Evolutionary conservation across 1,140 invertebrate genomes (phyloP), one percentile per base, ranked within the genome.

Genomic region (Drosophila insularis): DNA sequence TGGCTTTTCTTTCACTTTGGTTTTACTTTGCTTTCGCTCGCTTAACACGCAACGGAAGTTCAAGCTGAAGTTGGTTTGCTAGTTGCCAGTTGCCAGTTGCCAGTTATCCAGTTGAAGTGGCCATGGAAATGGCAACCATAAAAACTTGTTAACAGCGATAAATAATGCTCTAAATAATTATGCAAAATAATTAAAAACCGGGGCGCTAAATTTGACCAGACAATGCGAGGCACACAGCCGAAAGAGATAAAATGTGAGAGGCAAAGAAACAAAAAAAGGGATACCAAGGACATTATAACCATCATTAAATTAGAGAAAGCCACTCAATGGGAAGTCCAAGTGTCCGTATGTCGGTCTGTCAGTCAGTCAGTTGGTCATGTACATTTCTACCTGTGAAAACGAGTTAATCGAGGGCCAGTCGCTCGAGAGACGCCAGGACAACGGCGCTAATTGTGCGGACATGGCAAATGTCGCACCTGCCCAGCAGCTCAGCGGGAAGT

Each of bases 391-490:
- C 50, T 61, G 65, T 56, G 65, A 58, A 72, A 82, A 72, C 68
- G 80, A 84, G 76, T 84, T 84, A 82, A 82, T 82, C 72, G 80
- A 62, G 66, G 66, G 43, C 58, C 32, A 17, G 60, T 2, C 6
- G 11, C 3, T 11, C 6, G 8, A 46, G 43, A n/a, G 17, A 17
- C 14, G 7, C 14, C 43, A 8, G 72, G 65, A 75, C 72, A 75
- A 75, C 65, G 67, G 68, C 68, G 82, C 81, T 85, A 85, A 85
- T 85, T 85, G 81, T 75, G 81, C 73, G 82, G 76, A 81, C 78
- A 85, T 85, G 81, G 80, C 82, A 85, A 85, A 86, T 85, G 74
- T 85, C 81, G 82, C 81, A 86, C 81, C 78, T 86, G 73, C 32
- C 55, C 23, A 58, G 31, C 23, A 58, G 31, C 27, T 10, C 8